Base-by-base conservation (phyloP, 2,888 invertebrate genomes). In the Drosophila parthenogenetica region DNA sequence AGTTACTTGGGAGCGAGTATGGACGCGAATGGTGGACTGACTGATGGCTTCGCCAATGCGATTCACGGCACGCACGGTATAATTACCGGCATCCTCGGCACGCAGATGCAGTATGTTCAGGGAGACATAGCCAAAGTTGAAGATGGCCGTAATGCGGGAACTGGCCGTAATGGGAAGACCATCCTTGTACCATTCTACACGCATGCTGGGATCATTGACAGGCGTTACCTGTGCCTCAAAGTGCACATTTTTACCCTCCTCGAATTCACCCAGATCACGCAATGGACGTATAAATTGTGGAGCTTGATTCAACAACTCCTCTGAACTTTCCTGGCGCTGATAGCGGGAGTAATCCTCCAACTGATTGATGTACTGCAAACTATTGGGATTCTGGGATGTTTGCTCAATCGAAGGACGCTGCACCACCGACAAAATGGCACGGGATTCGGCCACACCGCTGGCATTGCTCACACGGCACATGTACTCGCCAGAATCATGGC, bases 121-220 rank as follows among this genome's bases (percentile, higher is more conserved):
- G 93, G 98, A 98, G 94, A 98, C 98, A 95, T 98, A 98, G 92
- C 98, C 98, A 95, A 99, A 98, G 95, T 98, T 99, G 95, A 98
- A 98, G 94, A 98, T 97, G 92, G 98, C 97, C 92, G 97, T 97
- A 93, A 98, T 98, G 93, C 98, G 95, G 92, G 98, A 98, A 93
- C 99, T 98, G 91, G 98, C 98, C 93, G 98, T 98, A 90, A 99
- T 96, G 29, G 98, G 95, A 92, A 96, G 95, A 82, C 98, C 98
- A 94, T 97, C 97, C 93, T 97, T 97, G 93, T 96, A 97, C 98
- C 98, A 98, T 93, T 98, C 97, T 90, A 97, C 97, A 93, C 96
- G 95, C 97, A 98, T 97, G 48, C 96, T 96, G 60, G 98, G 96
- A 91, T 98, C 98, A 89, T 97, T 97, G 57, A 98, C 97, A 68